Evolutionary conservation across 92 coral and sea anemone species (phyloP).

Genomic region (Zoanthus sansibaricus): DNA sequence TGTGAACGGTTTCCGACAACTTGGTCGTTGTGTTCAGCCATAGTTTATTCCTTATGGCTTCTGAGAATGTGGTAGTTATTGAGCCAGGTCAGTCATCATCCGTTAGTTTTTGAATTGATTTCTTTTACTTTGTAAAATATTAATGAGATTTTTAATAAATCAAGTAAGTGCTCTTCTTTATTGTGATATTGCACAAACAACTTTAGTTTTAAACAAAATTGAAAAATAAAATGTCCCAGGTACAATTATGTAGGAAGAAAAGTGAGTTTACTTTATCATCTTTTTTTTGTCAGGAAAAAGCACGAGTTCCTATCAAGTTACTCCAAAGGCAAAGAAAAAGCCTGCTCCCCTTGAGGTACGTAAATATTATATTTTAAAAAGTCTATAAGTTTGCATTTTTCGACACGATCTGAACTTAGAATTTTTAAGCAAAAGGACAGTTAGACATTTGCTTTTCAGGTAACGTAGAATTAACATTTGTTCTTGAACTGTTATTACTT

Average conservation of each 20-base stretch:
- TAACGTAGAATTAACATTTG: too few relatives aligned
- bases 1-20: slow-evolving; percentile 30
- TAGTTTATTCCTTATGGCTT: slow-evolving; percentile 42
- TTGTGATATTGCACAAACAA: not conserved
- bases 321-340: slow-evolving; percentile 78
- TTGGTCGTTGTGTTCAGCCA: slow-evolving; percentile 2
- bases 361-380: slow-evolving; percentile 20
- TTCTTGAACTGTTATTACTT: too few relatives aligned
- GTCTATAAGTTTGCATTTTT: not conserved
- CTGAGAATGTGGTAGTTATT: slow-evolving; percentile 28
- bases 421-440: slow-evolving; percentile 37
- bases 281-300: slow-evolving; percentile 76
- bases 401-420: not conserved
- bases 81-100: slow-evolving; percentile 30
- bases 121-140: not conserved
- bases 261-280: not conserved
- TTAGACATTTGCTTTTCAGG: too few relatives aligned
- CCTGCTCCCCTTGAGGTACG: slow-evolving; percentile 96
- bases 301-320: slow-evolving; percentile 89
- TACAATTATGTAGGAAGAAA: not conserved
- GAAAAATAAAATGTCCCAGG: not conserved
- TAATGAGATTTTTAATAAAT: not conserved
- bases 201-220: not conserved
- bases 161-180: slow-evolving; percentile 7
- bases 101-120: not conserved